Base-by-base conservation (phyloP, 2,113 vertebrate species). In the Rhinolophus sinicus region DNA sequence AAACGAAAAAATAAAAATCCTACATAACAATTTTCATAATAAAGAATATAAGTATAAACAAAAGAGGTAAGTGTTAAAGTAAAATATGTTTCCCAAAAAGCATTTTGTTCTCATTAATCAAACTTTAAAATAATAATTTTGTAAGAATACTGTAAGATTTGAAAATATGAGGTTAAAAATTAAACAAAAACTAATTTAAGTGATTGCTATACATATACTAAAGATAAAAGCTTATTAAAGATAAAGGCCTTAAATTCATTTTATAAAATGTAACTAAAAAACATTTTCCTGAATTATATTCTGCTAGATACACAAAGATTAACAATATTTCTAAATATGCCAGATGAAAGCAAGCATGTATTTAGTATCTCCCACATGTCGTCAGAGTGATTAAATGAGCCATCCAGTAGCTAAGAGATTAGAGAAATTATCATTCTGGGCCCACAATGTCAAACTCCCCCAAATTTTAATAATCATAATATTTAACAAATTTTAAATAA, bases 71-170 rank as follows among this genome's bases (percentile, higher is more conserved):
- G 13, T 47, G n/a, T 60, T 97, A 56, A 87, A 69, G 56, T 67
- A 93, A 93, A 93, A 30, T n/a, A 21, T 3, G 16, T 38, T 88
- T 73, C 33, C 80, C 38, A 73, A 78, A 67, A 72, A 78, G 22
- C 13, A 64, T 77, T 83, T 91, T 91, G 47, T 65, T 62, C 30
- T 93, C 67, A 64, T 14, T 76, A 40, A 69, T 67, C 3, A 50
- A 90, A 86, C 14, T 90, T 86, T 26, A 86, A 67, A 86, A 90
- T 67, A 64, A 90, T 82, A 77, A 77, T 56, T 93, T 76, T 60
- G 5, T 58, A 65, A 96, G 22, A 86, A 52, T 72, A 8, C 10
- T 89, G 73, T 75, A 69, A 70, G 22, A 73, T 82, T 78, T 91
- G 44, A 64, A 2, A 65, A 11, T 72, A 40, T 52, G 30, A 40